These are phyloP conservation scores for Montipora efflorescens DNA, from an alignment of 64 coral and sea anemone genomes.

Conservation along the genomic window DNA sequence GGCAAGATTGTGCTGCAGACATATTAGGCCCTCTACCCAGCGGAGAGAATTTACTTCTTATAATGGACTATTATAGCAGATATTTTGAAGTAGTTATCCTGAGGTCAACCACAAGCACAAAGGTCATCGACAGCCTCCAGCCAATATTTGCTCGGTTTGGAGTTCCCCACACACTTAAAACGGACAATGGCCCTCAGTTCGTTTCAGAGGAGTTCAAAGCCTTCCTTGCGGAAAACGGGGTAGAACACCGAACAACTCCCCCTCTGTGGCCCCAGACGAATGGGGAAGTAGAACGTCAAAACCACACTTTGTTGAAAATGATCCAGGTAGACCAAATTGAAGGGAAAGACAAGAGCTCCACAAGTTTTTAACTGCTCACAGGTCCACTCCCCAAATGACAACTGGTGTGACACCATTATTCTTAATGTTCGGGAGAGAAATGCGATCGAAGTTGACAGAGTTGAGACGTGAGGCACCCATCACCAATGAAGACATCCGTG, in stretches of 20 bases:
- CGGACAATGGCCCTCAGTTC: neutral
- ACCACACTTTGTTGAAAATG: neutral
- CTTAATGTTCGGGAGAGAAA: slow-evolving; percentile 20
- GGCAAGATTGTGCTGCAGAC: neutral
- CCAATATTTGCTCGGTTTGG: neutral
- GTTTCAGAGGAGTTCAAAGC: slow-evolving; percentile 1
- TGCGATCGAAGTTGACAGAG: neutral
- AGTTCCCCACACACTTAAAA: slow-evolving; percentile 4
- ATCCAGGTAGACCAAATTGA: slow-evolving; percentile 23
- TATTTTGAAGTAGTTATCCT: too few species aligned
- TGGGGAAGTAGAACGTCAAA: neutral
- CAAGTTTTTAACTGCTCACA: neutral
- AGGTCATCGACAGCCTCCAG: too few species aligned
- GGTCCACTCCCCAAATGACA: slow-evolving; percentile 15
- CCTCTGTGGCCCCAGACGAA: neutral
- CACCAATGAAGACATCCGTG: neutral
- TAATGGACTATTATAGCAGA: too few species aligned
- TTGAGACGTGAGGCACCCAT: too few species aligned
- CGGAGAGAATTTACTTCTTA: neutral
- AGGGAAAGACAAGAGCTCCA: slow-evolving; percentile 3
- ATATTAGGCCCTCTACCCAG: neutral
- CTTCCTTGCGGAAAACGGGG: neutral
- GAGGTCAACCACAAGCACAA: too few species aligned
- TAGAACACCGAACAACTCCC: slow-evolving; percentile 5
- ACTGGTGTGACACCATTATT: slow-evolving; percentile 1